Evolutionary conservation across 2,888 invertebrate species (phyloP).

Genomic region (Osmoderma eremita): DNA sequence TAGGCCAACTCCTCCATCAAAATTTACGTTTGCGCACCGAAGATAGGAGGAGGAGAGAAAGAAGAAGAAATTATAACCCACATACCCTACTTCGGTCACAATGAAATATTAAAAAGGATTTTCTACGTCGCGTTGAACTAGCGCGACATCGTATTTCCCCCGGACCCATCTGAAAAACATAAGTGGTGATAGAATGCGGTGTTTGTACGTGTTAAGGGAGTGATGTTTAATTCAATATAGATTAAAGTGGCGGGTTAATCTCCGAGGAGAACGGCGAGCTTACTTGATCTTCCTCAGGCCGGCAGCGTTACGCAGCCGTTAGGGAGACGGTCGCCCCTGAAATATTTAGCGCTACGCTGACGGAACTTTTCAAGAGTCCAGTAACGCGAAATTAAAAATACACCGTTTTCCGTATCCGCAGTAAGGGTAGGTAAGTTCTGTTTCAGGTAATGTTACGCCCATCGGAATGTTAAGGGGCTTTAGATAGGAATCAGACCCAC

Average conservation of each 20-base stretch:
- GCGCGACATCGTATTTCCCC: constrained; percentile 35
- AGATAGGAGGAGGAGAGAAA: too few species aligned
- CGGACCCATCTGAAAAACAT: constrained; percentile 43
- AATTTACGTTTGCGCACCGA: too few species aligned
- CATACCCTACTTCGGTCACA: neutral
- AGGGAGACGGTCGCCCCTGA: constrained; percentile 49
- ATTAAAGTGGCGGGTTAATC: constrained; percentile 59
- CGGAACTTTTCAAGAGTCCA: constrained; percentile 52
- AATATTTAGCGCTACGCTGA: constrained; percentile 53
- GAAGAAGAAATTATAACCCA: too few species aligned
- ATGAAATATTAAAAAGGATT: constrained; percentile 23
- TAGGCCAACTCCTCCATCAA: too few species aligned
- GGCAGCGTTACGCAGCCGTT: constrained; percentile 45
- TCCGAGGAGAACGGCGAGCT: constrained; percentile 50
- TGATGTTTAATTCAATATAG: constrained; percentile 59
- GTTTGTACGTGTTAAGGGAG: constrained; percentile 54
- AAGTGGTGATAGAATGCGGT: constrained; percentile 49
- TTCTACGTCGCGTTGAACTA: constrained; percentile 6
- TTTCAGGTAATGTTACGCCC: too few species aligned
- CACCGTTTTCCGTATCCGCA: constrained; percentile 43
- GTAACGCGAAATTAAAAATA: constrained; percentile 57
- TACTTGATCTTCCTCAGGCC: constrained; percentile 46
- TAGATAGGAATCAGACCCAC: too few species aligned
- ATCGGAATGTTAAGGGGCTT: too few species aligned
- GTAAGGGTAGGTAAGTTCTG: neutral